Base-by-base conservation (phyloP, 2,888 invertebrate genomes). In the Hirtodrosophila histrioides region DNA sequence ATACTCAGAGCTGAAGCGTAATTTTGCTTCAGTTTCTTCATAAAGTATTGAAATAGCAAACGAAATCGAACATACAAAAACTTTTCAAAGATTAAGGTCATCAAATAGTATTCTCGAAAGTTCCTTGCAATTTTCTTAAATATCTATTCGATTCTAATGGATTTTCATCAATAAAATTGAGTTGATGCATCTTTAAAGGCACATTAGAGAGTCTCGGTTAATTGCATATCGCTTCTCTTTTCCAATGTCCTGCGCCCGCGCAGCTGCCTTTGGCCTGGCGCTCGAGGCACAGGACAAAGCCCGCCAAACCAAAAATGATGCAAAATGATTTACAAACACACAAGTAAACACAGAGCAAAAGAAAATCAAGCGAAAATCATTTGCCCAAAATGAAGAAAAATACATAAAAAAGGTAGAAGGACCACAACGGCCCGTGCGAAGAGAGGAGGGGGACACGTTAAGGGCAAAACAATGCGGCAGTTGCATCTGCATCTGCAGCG, bases 301-400 rank as follows among this genome's bases (percentile, higher is more conserved):
- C 66, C 78, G 81, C 78, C 81, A 69, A 66, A 53, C 49, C 48
- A 68, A 68, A 76, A 64, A 74, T 85, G 83, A 83, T 83, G 83
- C 83, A 84, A 84, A 83, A 84, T 74, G 76, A 74, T 69, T 60
- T 61, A 72, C 65, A 66, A 46, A 56, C 76, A 75, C 65, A 73
- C 49, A 57, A 44, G 39, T 55, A 49, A 35, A 61, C 44, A 48
- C 49, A 44, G 39, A 49, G 31, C 41, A 10, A 70, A 70, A 57
- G 58, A 75, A 65, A 81, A 81, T 78, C 78, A 65, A 78, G 7
- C 31, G 31, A 75, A 65, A 75, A 81, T 78, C 78, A 65, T 78
- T 73, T 83, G 61, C 54, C 72, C 76, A 77, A 72, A 69, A 64
- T 60, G 35, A 3, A 37, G 41, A 50, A 60, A 60, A 41, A 40